Conservation (phyloP, 2,888 invertebrate genomes). For the Caenorhabditis uteleia region DNA sequence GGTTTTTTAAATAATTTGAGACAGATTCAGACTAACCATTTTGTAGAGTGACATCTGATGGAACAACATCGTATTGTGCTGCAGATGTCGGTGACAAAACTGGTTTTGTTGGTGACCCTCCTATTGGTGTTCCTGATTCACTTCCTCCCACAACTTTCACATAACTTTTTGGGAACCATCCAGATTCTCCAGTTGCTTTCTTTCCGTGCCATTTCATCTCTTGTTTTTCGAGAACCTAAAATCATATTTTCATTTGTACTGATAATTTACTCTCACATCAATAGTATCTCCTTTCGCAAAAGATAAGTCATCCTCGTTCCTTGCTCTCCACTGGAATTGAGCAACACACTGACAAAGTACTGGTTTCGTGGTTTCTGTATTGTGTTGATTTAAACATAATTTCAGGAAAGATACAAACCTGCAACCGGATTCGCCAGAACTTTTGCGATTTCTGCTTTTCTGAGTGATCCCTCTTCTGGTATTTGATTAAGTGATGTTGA, state of each 20-base stretch:
- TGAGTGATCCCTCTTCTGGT: conserved; percentile 33
- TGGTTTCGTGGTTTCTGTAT: not conserved
- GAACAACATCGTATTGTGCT: conserved; percentile 30
- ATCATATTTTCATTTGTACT: too few species aligned
- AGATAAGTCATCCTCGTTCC: conserved; percentile 75
- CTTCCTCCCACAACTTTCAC: conserved; percentile 52
- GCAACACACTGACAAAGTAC: conserved; percentile 52
- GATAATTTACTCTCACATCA: conserved; percentile 48
- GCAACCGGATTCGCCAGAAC: conserved; percentile 5
- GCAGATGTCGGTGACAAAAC: not conserved
- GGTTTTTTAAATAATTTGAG: conserved; percentile 3
- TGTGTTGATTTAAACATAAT: not conserved
- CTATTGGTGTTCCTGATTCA: conserved; percentile 3
- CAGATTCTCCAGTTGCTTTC: conserved; percentile 64
- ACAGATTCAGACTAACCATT: not conserved
- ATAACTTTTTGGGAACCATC: conserved; percentile 70
- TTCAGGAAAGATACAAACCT: not conserved
- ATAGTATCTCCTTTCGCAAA: conserved; percentile 77
- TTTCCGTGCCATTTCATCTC: conserved; percentile 78
- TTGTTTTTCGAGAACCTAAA: conserved; percentile 75
- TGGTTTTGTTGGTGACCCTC: not conserved
- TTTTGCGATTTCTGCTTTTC: conserved; percentile 30
- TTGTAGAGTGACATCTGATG: conserved; percentile 7
- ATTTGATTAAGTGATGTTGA: conserved; percentile 52
- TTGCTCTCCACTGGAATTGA: conserved; percentile 75